A percentile compares a stretch with the other conserved stretches of the same genome.
phyloP scores from a whole-genome alignment of 1,140 invertebrate species.

The Drosophila obscura region DNA sequence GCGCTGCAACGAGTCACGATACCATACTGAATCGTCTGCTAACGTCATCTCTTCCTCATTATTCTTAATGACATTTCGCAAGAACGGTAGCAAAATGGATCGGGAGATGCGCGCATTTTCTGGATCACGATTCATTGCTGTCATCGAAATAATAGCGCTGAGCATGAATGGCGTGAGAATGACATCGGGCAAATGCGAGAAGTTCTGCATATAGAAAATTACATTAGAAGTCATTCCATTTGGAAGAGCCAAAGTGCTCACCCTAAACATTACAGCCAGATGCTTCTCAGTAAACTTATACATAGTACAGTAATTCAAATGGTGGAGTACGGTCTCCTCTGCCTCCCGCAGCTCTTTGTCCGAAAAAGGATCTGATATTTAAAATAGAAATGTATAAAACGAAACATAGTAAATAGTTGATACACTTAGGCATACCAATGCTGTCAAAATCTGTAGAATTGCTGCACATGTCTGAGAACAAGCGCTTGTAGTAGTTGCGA shows the following conservation, averaged over 20 bases:
- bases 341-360: conserved; percentile 80
- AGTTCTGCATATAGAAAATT: conserved; percentile 55
- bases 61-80: conserved; percentile 72
- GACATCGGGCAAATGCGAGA: conserved; percentile 69
- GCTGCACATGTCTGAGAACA: conserved; percentile 77
- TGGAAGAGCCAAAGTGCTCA: conserved; percentile 9
- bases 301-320: conserved; percentile 80
- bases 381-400: neutral
- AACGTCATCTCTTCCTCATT: conserved; percentile 74
- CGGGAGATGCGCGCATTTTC: conserved; percentile 62
- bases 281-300: conserved; percentile 74
- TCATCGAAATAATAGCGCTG: conserved; percentile 78
- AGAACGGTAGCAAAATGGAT: conserved; percentile 66
- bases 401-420: neutral
- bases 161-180: conserved; percentile 78
- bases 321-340: conserved; percentile 79
- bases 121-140: conserved; percentile 72
- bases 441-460: conserved; percentile 83
- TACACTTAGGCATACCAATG: conserved; percentile 65
- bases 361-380: conserved; percentile 67
- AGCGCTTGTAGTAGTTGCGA: conserved; percentile 82
- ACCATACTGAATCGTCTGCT: conserved; percentile 74
- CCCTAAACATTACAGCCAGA: conserved; percentile 63
- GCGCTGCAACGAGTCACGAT: conserved; percentile 73
- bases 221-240: neutral